These are phyloP conservation scores for Vombatus ursinus DNA, from an alignment of 2,113 vertebrate species.

Conservation along the genomic window DNA sequence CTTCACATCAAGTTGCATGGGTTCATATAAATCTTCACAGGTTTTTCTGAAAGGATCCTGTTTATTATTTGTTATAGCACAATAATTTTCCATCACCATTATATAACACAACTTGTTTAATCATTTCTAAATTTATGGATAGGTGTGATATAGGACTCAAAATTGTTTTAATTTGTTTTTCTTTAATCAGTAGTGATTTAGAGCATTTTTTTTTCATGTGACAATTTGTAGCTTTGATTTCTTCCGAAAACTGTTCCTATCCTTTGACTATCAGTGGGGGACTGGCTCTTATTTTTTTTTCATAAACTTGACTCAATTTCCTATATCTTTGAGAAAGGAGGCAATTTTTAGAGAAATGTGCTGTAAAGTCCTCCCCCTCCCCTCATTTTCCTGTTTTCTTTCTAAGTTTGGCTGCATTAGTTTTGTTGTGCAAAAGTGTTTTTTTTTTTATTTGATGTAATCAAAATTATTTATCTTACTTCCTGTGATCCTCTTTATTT, in stretches of 20 bases:
- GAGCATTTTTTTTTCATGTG: neutral
- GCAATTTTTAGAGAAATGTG: too few relatives aligned
- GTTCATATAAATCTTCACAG: neutral
- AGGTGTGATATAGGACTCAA: neutral
- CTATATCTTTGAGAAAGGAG: neutral
- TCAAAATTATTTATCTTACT: too few relatives aligned
- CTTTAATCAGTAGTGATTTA: neutral
- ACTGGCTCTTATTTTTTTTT: neutral
- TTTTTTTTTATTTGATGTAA: too few relatives aligned
- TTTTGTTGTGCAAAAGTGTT: too few relatives aligned
- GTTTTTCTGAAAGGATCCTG: neutral
- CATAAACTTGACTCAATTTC: neutral
- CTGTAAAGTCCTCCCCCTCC: too few relatives aligned
- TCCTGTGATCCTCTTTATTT: too few relatives aligned
- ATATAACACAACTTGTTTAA: neutral
- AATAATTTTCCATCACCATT: neutral
- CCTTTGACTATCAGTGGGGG: neutral
- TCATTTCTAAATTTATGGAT: neutral
- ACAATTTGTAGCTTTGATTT: too few relatives aligned
- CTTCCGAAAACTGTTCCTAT: neutral
- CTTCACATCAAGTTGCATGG: neutral
- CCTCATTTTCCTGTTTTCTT: too few relatives aligned
- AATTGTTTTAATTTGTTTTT: neutral
- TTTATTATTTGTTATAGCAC: neutral
- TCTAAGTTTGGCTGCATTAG: too few relatives aligned